Evolutionary conservation across 2,797 vertebrate genomes (phyloP).

Genomic region (Pogonophryne albipinna): DNA sequence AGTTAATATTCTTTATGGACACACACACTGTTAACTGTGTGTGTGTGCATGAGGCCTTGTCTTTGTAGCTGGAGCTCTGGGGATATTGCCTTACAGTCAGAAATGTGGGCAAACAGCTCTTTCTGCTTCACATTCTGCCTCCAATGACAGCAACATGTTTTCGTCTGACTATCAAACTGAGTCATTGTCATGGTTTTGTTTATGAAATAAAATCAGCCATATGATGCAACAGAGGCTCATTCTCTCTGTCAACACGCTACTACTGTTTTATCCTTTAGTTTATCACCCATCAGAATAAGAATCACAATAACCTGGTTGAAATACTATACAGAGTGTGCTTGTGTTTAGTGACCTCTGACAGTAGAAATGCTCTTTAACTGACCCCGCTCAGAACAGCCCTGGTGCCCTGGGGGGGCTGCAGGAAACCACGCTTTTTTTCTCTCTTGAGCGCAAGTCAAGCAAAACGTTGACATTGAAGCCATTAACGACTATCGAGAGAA

Average conservation of each 20-base stretch:
- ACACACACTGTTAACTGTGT: constrained; percentile 4
- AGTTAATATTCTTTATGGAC: neutral
- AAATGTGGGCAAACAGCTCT: constrained; percentile 23
- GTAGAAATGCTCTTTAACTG: neutral
- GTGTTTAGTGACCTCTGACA: constrained; percentile 1
- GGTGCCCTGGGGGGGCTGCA: neutral
- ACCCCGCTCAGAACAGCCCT: neutral
- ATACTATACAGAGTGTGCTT: neutral
- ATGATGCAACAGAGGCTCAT: neutral
- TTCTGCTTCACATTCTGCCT: constrained; percentile 9
- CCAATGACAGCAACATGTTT: neutral
- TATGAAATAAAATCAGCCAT: constrained; percentile 14
- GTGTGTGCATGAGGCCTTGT: constrained; percentile 17
- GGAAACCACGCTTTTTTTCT: neutral
- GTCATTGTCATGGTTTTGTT: constrained; percentile 15
- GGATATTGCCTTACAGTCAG: constrained; percentile 55
- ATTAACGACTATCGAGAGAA: neutral
- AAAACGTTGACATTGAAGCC: neutral
- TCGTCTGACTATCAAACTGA: neutral
- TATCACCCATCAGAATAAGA: neutral
- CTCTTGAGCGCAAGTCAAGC: neutral
- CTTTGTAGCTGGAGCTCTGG: constrained; percentile 25
- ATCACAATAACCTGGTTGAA: neutral
- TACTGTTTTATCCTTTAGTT: neutral
- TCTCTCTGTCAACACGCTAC: neutral